Evolutionary conservation across 2,888 invertebrate species (phyloP), one percentile per base, ranked within the genome.

Genomic region (Agapetus fuscipes): DNA sequence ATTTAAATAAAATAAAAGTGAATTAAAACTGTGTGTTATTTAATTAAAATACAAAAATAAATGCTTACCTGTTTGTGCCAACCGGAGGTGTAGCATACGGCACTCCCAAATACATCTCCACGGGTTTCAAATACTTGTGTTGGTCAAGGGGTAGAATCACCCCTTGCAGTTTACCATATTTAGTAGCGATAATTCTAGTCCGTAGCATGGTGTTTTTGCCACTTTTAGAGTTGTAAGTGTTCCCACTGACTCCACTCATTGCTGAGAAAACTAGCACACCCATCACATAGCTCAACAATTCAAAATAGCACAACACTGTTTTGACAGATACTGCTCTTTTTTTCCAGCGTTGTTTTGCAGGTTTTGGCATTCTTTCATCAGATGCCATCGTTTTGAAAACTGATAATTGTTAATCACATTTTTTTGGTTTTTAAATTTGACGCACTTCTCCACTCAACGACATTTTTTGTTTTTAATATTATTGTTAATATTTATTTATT

Each of bases 71-170:
- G 58, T 83, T 86, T 50, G 81, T 80, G 51, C 82, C 79, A 27
- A 80, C 80, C 28, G 88, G 88, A 17, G 88, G 85, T 33, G 86
- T 87, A 3, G 89, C 89, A 61, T 89, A 89, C 5, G 89, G 89
- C 26, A 89, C 85, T 10, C 88, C 89, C 33, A 88, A 71, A 56
- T 85, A 89, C 50, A 85, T 83, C 56, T 84, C 83, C 24, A 84
- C 78, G 2, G 84, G 80, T 52, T 83, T 82, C 52, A 84, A 65
- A 57, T 77, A 78, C 49, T 81, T 78, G 62, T 74, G 82, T 58
- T 75, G 80, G 60, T 87, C 85, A 76, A 86, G 78, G 3, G 85
- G 80, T 53, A 81, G 64, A 51, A 87, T 78, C 30, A 88, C 68
- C 3, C 90, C 90, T 58, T 89, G 87, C 43, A 89, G 66, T 45